These are phyloP conservation scores for Microctenopoma lineatum DNA, from an alignment of 2,797 vertebrate genomes.

Conservation along the genomic window DNA sequence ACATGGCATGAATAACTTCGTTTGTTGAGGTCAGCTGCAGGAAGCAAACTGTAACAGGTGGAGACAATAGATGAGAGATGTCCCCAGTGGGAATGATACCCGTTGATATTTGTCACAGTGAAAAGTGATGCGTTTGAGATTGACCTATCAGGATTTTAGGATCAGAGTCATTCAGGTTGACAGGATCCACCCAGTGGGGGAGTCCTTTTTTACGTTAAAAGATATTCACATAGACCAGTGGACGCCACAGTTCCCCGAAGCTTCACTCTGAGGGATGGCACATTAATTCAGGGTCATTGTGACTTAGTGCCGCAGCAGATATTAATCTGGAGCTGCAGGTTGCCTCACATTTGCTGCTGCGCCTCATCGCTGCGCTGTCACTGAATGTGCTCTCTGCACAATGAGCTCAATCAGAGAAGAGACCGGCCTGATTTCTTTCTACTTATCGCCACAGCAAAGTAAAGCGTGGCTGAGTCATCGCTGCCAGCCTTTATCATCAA, in stretches of 20 bases:
- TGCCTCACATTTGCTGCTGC: slow-evolving; percentile 18
- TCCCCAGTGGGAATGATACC: slow-evolving; percentile 5
- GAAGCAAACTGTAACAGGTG: background rate
- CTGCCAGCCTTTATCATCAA: slow-evolving; percentile 33
- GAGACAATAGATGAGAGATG: background rate
- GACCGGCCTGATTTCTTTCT: slow-evolving; percentile 24
- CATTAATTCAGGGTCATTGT: slow-evolving; percentile 30
- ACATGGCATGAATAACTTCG: background rate
- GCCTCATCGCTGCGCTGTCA: slow-evolving; percentile 8
- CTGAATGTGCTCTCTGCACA: slow-evolving; percentile 27
- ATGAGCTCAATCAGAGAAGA: slow-evolving; percentile 42
- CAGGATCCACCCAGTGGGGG: background rate
- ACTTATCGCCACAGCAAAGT: slow-evolving; percentile 9
- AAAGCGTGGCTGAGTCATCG: slow-evolving; percentile 43
- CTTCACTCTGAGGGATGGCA: slow-evolving; percentile 1
- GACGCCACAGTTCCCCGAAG: slow-evolving; percentile 5
- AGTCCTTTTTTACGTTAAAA: slow-evolving; percentile 35
- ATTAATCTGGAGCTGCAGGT: slow-evolving; percentile 30
- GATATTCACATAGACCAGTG: slow-evolving; percentile 2
- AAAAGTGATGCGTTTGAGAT: slow-evolving; percentile 25
- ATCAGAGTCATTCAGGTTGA: slow-evolving; percentile 2
- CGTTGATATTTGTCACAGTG: slow-evolving; percentile 16
- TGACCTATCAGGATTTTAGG: slow-evolving; percentile 35
- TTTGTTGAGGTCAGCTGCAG: background rate
- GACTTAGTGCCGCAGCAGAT: slow-evolving; percentile 4